Percentiles rank a stretch among this genome's conserved stretches.
These are phyloP conservation scores for Polia nebulosa DNA, from an alignment of 2,888 invertebrate species.

Conservation along the genomic window DNA sequence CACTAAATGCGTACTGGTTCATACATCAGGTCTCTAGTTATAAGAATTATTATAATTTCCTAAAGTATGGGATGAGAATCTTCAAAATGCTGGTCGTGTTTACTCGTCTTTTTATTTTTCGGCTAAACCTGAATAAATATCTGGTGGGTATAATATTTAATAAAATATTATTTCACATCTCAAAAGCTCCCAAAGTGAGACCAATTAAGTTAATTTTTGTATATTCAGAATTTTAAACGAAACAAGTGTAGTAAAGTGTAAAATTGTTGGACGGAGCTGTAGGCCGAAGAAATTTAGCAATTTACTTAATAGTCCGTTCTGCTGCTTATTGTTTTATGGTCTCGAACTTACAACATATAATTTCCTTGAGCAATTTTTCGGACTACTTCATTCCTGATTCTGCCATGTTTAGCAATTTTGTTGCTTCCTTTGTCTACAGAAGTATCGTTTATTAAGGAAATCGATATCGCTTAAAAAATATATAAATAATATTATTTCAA, in stretches of 20 bases:
- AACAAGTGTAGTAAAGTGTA: conserved; percentile 55
- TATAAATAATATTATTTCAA: not conserved
- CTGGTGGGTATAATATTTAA: not conserved
- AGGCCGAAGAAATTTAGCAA: conserved; percentile 68
- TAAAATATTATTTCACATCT: conserved; percentile 14
- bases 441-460: not conserved
- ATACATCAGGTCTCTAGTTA: not conserved
- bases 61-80: not conserved
- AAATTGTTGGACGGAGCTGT: conserved; percentile 58
- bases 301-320: conserved; percentile 69
- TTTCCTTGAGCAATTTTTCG: conserved; percentile 66
- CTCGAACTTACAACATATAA: conserved; percentile 67
- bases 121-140: not conserved
- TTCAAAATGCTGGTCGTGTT: not conserved
- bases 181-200: conserved; percentile 43
- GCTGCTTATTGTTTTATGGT: conserved; percentile 71
- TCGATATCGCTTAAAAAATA: too few species aligned
- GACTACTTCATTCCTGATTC: conserved; percentile 61
- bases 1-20: conserved; percentile 5
- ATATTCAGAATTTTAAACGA: conserved; percentile 54
- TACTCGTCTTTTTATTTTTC: not conserved
- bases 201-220: conserved; percentile 48
- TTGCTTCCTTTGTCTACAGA: conserved; percentile 53
- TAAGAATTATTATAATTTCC: not conserved
- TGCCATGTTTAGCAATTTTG: conserved; percentile 61